A percentile compares a stretch with the other conserved stretches of the same genome.
Conservation (phyloP, 2,113 vertebrate species). For the Gymnarchus niloticus region DNA sequence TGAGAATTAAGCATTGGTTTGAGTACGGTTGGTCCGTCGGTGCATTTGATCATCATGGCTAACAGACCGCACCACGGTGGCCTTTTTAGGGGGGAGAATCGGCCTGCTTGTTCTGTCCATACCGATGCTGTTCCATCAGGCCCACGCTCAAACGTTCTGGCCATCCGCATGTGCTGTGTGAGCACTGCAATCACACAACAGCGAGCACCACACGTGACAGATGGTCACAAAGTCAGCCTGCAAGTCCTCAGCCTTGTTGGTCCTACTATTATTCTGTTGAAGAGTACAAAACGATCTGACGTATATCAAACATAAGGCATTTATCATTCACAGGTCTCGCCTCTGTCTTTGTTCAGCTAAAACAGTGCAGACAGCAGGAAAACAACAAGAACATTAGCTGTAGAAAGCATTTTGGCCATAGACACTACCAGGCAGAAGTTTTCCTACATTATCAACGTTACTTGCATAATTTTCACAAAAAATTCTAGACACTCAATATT, state of each 20-base stretch:
- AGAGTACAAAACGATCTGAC: neutral
- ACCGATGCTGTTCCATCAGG: neutral
- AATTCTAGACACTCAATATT: too few species aligned
- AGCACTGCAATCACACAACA: neutral
- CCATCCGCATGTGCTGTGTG: too few species aligned
- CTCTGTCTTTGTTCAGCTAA: too few species aligned
- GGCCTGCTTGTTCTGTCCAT: neutral
- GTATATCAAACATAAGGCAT: neutral
- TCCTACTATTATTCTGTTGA: neutral
- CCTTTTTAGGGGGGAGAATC: neutral
- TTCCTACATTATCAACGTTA: too few species aligned
- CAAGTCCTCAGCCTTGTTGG: neutral
- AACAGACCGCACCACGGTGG: neutral
- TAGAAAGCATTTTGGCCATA: neutral
- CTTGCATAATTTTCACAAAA: too few species aligned
- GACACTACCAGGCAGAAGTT: too few species aligned
- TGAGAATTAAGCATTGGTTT: neutral
- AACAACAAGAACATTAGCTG: neutral
- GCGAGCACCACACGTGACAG: neutral
- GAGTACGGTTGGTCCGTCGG: neutral
- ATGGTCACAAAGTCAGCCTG: neutral
- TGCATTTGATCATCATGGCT: neutral
- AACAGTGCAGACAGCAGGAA: neutral
- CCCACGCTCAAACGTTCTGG: too few species aligned
- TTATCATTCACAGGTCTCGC: neutral